Conservation (phyloP, 2,888 invertebrate genomes). For the Gonocerus acuteangulatus region DNA sequence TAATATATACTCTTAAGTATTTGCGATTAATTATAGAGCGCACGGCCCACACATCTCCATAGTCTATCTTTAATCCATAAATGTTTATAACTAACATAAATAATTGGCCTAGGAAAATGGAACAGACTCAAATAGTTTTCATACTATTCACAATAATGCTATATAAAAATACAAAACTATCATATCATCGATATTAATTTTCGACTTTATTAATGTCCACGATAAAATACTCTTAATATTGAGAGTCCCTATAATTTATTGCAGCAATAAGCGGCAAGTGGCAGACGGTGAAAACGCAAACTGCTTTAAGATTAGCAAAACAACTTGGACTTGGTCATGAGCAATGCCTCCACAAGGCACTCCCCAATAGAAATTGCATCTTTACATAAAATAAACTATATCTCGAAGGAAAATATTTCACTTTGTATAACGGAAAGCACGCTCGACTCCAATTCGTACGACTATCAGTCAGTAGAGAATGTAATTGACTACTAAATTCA, state of each 20-base stretch:
- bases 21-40: not conserved
- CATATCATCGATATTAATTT: constrained; percentile 4
- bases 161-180: constrained; percentile 27
- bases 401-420: too few species aligned
- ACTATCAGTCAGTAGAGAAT: too few species aligned
- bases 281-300: too few species aligned
- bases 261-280: constrained; percentile 1
- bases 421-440: too few species aligned
- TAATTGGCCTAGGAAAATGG: not conserved
- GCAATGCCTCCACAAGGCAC: too few species aligned
- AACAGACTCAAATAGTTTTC: constrained; percentile 7
- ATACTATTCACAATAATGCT: not conserved
- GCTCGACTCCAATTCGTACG: too few species aligned
- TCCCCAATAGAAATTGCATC: too few species aligned
- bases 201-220: not conserved
- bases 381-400: too few species aligned
- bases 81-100: too few species aligned
- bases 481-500: too few species aligned
- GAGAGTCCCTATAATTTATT: constrained; percentile 5
- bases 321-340: too few species aligned
- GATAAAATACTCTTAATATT: not conserved
- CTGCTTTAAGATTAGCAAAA: too few species aligned
- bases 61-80: not conserved
- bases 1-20: constrained; percentile 8
- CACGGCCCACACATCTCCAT: constrained; percentile 21